These are phyloP conservation scores for Indri indri DNA, from an alignment of 2,113 vertebrate genomes.

Conservation along the genomic window DNA sequence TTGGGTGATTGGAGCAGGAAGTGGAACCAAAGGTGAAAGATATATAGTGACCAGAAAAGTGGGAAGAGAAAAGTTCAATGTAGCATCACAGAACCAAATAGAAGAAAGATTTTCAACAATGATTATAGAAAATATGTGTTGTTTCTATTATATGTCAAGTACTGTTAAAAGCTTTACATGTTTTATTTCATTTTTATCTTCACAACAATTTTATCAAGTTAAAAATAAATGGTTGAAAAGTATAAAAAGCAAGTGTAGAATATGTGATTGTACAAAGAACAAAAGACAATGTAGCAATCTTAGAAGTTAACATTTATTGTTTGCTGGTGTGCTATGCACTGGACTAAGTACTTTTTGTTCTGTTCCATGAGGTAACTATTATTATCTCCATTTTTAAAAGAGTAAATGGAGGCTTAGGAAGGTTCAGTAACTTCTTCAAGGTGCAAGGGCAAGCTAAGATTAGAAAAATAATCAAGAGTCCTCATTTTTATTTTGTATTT, in stretches of 20 bases:
- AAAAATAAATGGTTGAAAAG: not conserved
- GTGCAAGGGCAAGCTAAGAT: not conserved
- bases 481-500: not conserved
- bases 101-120: not conserved
- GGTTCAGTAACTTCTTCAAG: not conserved
- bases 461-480: not conserved
- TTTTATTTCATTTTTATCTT: not conserved
- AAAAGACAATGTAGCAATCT: not conserved
- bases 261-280: not conserved
- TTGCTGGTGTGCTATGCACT: not conserved
- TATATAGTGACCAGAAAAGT: not conserved
- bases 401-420: not conserved
- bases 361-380: not conserved
- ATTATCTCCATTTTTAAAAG: not conserved
- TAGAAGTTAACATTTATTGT: not conserved
- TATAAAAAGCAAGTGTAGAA: not conserved
- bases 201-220: not conserved
- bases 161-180: not conserved
- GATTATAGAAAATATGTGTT: not conserved
- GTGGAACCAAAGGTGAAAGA: not conserved
- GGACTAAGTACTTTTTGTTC: not conserved
- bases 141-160: not conserved
- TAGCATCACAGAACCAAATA: not conserved
- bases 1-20: not conserved
- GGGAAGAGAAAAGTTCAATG: not conserved